phyloP scores from a whole-genome alignment of 2,888 invertebrate genomes.

The Maniola hyperantus region DNA sequence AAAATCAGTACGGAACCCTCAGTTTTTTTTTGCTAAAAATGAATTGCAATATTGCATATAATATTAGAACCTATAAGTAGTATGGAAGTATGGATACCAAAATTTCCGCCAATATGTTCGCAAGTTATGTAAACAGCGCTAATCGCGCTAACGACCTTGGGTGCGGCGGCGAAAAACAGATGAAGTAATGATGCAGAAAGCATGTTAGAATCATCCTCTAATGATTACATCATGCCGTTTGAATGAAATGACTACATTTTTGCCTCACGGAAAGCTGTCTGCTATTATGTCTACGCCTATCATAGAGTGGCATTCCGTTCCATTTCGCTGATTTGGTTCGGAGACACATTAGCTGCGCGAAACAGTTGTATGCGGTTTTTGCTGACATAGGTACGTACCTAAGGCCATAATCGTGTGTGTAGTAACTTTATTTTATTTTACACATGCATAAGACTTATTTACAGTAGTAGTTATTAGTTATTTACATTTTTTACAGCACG shows the following conservation, averaged over 20 bases:
- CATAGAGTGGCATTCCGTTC: constrained; percentile 35
- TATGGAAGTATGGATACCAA: neutral
- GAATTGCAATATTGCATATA: no score
- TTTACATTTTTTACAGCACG: no score
- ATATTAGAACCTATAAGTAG: no score
- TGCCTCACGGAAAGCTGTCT: constrained; percentile 41
- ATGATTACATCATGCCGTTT: constrained; percentile 58
- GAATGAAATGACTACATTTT: constrained; percentile 48
- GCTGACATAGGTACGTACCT: no score
- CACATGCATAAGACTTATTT: neutral
- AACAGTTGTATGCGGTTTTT: neutral
- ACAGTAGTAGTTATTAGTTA: no score
- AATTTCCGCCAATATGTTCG: constrained; percentile 25
- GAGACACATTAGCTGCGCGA: neutral
- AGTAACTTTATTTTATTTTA: no score
- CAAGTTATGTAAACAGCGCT: constrained; percentile 30
- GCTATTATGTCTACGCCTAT: constrained; percentile 35
- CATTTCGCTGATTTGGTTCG: constrained; percentile 33
- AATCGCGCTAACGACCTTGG: constrained; percentile 41
- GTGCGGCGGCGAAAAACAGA: constrained; percentile 42
- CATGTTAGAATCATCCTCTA: constrained; percentile 47
- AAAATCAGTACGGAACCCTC: no score
- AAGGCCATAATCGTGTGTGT: no score
- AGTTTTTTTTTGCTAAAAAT: no score
- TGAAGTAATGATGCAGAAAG: constrained; percentile 37